Base-by-base conservation (phyloP, 2,888 invertebrate genomes). In the Philonicus albiceps region DNA sequence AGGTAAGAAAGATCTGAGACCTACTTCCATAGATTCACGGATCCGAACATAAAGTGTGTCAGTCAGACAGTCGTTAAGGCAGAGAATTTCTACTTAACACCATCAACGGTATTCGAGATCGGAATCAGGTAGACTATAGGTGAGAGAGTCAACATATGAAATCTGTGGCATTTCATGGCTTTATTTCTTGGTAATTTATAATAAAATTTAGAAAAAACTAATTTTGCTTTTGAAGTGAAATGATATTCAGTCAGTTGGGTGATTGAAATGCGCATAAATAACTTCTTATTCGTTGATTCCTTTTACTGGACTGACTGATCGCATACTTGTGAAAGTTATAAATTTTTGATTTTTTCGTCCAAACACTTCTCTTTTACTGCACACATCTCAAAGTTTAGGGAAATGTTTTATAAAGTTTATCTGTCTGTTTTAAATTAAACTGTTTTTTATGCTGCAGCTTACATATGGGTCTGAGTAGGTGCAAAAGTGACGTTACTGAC, bases 31-130 rank as follows among this genome's bases (percentile, higher is more conserved):
- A 88, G 89, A 89, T 88, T 87, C 88, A 87, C 86, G 87, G 88
- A 88, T 87, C 88, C 88, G 87, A 85, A 55, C 86, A 84, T 84
- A 88, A 89, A 90, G 90, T 90, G 88, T 90, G 90, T 89, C 90
- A 90, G 89, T 90, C 89, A 89, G 89, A 87, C 89, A 89, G 40
- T 55, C 64, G 55, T 49, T 85, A 85, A 75, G 85, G n/a, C 73
- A 34, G 86, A 64, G 75, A 85, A 85, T 53, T 85, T 85, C 85
- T 85, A 75, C 85, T 85, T 85, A 74, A 85, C 73, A 85, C 84
- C 73, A 72, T 73, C 43, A 72, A 72, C 84, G 73, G 84, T 85
- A 83, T 83, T 83, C 64, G 55, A 72, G 31, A 72, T 64, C 72
- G 30, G 72, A 72, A 83, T 72, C 83, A 83, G 72, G 83, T 37